Evolutionary conservation across 2,113 vertebrate genomes (phyloP), one percentile per base, ranked within the genome.

Genomic region (Pseudonaja textilis): DNA sequence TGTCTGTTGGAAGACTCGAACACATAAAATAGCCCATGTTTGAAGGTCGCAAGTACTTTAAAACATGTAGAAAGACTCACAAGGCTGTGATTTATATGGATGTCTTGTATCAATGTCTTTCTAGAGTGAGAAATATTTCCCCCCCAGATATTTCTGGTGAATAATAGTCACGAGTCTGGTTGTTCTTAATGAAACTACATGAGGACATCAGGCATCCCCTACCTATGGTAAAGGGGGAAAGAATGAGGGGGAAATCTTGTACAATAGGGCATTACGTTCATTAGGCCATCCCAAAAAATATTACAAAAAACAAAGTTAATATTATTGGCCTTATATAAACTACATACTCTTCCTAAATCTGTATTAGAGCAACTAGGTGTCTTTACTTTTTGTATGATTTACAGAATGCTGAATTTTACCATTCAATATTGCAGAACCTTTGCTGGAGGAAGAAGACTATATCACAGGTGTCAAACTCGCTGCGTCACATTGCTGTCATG

Each of bases 61-160:
- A 91, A 91, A 54, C 50, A 64, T 89, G 69, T 5, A 86, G 14
- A 93, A 12, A 18, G 42, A 12, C 12, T 57, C 22, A 25, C 23
- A 85, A 91, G 45, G 34, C 47, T 90, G 55, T 93, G 89, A 90
- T 93, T 93, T 93, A 90, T 64, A 54, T 87, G 55, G 34, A 6
- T 90, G 29, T 61, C 45, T 54, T 92, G 69, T 89, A 85, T 50
- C 88, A 92, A 47, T 64, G 45, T 87, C 39, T 90, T 61, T 87
- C 20, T 90, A 45, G 55, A 34, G 69, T 50, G 42, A 89, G 69
- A 85, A 74, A 85, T 89, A 57, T 57, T 57, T 61, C 85, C 11
- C 14, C 57, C 54, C 54, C 20, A 85, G 20, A 92, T 22, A 25
- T 89, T 92, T 89, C 55, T 89, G 55, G 56, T 11, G 29, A 57